Percentiles rank a stretch among this genome's conserved stretches.
Conservation (phyloP, 2,888 invertebrate species). For the Coenonympha arcania region DNA sequence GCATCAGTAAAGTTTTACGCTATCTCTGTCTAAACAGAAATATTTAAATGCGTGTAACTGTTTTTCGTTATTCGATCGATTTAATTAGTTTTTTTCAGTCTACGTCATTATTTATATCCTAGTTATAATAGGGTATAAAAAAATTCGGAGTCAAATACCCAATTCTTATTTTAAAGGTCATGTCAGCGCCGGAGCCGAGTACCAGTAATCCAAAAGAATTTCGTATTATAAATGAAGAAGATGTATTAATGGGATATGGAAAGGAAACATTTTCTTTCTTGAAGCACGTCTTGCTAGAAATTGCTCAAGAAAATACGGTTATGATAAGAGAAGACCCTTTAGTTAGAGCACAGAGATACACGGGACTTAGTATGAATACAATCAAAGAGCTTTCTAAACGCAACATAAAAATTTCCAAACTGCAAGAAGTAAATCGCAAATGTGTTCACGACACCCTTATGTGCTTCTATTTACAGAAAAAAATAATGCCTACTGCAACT, state of each 20-base stretch:
- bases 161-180: neutral
- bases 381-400: neutral
- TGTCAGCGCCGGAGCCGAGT: neutral
- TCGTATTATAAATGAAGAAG: neutral
- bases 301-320: conserved; percentile 3
- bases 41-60: no score
- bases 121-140: no score
- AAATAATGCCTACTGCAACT: conserved; percentile 5
- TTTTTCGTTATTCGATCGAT: no score
- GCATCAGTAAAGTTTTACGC: no score
- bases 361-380: conserved; percentile 1
- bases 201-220: neutral
- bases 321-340: neutral
- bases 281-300: conserved; percentile 8
- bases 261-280: conserved; percentile 16
- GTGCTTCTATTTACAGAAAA: conserved; percentile 3
- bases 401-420: neutral
- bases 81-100: no score
- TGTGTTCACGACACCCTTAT: conserved; percentile 7
- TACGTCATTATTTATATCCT: no score
- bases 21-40: no score
- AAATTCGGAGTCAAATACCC: no score
- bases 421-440: conserved; percentile 10
- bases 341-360: conserved; percentile 2
- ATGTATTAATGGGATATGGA: neutral